Evolutionary conservation across 2,888 invertebrate species (phyloP), one percentile per base, ranked within the genome.

Genomic region (Zhengitettix transpicula): DNA sequence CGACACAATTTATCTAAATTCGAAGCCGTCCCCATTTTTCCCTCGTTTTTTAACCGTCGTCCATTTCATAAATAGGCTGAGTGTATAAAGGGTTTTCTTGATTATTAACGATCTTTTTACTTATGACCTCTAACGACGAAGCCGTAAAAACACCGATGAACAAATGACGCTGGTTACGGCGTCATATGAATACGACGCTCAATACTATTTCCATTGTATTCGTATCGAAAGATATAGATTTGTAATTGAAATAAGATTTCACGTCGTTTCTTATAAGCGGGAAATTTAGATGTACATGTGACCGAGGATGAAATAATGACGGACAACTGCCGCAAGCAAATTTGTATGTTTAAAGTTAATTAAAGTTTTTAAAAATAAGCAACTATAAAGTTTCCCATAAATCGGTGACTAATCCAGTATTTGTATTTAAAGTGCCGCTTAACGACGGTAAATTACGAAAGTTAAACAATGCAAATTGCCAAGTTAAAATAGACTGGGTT

Each of bases 1-100:
- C 85, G 79, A 71, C 85, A 85, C 69, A 77, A 74, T 65, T 75
- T 71, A 64, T 76, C 75, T 64, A 76, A 76, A 65, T 65, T 63
- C 55, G 63, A 56, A 44, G 62, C 53, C 55, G 64, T 60, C 58
- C 62, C 64, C 64, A 64, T 64, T 63, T 56, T 61, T 61, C 28
- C 28, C 58, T 58, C 60, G 40, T 41, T 59, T 61, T 58, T 59
- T 55, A 61, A 47, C 58, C 55, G 56, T 59, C 59, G 54, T 47
- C 57, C 57, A 53, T 56, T 59, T 59, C 61, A 61, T 59, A 61
- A 59, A 61, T 56, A 58, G 52, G 56, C 52, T 55, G 55, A 55
- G 56, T 54, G 53, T 56, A 54, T 60, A 64, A 63, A 61, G 60
- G 59, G 60, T 61, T 63, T 64, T 63, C 62, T 63, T 65, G 62